Evolutionary conservation across 2,797 vertebrate genomes (phyloP).

Genomic region (Lagocephalus sceleratus): DNA sequence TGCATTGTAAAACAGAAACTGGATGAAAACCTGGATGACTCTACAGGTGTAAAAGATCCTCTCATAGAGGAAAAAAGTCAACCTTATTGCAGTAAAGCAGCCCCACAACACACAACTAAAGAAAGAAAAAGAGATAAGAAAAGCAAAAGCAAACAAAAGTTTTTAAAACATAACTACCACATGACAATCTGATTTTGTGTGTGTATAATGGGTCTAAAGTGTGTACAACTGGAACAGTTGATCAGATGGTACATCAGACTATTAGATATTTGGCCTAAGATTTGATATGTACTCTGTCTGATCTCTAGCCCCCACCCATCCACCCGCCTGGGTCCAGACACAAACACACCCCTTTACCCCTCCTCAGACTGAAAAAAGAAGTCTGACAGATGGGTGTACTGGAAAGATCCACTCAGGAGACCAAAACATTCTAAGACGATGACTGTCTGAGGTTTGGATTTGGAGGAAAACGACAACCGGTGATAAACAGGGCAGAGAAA

Average conservation of each 20-base stretch:
- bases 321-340: conserved; percentile 43
- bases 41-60: conserved; percentile 58
- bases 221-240: conserved; percentile 40
- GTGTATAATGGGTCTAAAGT: conserved; percentile 33
- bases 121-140: background rate
- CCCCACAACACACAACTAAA: background rate
- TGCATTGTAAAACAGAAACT: background rate
- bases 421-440: conserved; percentile 66
- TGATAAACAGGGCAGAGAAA: conserved; percentile 48
- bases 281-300: conserved; percentile 52
- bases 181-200: conserved; percentile 21
- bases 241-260: conserved; percentile 56
- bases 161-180: conserved; percentile 10
- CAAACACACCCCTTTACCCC: conserved; percentile 48
- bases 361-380: conserved; percentile 45
- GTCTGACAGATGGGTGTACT: conserved; percentile 67
- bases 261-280: conserved; percentile 57
- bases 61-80: conserved; percentile 4
- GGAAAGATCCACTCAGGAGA: conserved; percentile 64
- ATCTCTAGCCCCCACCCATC: conserved; percentile 42
- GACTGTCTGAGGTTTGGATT: conserved; percentile 63
- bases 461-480: conserved; percentile 48
- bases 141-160: background rate
- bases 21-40: conserved; percentile 18
- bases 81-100: conserved; percentile 2